Evolutionary conservation across 2,797 vertebrate species (phyloP), one percentile per base, ranked within the genome.

Genomic region (Acipenser ruthenus): DNA sequence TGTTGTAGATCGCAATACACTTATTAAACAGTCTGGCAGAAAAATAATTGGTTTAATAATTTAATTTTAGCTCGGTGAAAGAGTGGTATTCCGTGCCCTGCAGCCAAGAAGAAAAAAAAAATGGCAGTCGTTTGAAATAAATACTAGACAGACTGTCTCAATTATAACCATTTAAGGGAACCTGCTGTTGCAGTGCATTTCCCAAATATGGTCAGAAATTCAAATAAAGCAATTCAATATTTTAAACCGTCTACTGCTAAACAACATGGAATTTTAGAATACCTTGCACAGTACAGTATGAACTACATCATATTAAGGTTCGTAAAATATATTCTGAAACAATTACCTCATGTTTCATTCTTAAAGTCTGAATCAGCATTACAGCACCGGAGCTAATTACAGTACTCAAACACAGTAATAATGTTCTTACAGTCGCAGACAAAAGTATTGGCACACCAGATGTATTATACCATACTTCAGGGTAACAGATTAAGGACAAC

Each of bases 111-210:
- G 60, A 65, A 55, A 13, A 58, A 62, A 37, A 18, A 62, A 37
- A 13, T 62, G 68, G 67, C 50, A 50, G 71, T 76, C 80, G 77
- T 76, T 71, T 75, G 76, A 79, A 73, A 65, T 4, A 72, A 65
- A 80, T 80, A 73, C 74, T 70, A 76, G 68, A 68, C 74, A n/a
- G 9, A 18, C 69, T 65, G 70, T 73, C 66, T 47, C 69, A 65
- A 67, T 75, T 53, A 10, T 80, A 77, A 68, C 86, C 86, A 85
- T 88, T 83, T 88, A 88, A 83, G 86, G 87, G 77, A 68, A 61
- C 63, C 62, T 67, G 71, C 74, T 70, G 69, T 61, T 62, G 64
- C 75, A 59, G 52, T 70, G 64, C 59, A 68, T 72, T 75, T 78
- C 77, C 84, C 82, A 82, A 86, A 85, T 83, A 87, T 80, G 84